phyloP scores from a whole-genome alignment of 2,797 vertebrate species.

The Myotis daubentonii region DNA sequence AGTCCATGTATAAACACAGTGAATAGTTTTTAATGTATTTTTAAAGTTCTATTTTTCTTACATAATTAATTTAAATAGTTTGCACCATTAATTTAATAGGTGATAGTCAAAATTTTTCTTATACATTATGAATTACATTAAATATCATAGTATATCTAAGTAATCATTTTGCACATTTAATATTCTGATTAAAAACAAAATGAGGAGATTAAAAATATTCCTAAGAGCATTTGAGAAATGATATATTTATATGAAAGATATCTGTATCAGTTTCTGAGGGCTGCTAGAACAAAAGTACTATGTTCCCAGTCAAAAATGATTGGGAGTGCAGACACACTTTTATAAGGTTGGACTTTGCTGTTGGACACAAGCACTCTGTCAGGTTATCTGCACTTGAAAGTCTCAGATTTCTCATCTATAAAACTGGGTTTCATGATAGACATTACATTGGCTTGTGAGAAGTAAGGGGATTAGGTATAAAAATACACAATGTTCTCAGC shows the following conservation, averaged over 20 bases:
- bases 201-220: conserved; percentile 22
- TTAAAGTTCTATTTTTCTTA: conserved; percentile 34
- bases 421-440: neutral
- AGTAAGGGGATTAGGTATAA: neutral
- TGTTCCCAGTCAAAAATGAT: neutral
- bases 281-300: neutral
- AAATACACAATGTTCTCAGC: neutral
- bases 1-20: neutral
- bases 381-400: neutral
- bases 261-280: neutral
- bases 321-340: neutral
- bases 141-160: neutral
- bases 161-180: conserved; percentile 10
- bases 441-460: neutral
- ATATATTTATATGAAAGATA: neutral
- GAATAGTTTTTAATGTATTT: conserved; percentile 2
- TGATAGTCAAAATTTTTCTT: conserved; percentile 5
- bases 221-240: neutral
- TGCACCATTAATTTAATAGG: conserved; percentile 13
- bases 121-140: neutral
- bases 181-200: conserved; percentile 46
- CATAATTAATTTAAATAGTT: conserved; percentile 51
- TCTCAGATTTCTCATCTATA: neutral
- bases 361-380: neutral
- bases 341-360: neutral